Evolutionary conservation across 2,797 vertebrate genomes (phyloP).

Genomic region (Rhinatrema bivittatum): DNA sequence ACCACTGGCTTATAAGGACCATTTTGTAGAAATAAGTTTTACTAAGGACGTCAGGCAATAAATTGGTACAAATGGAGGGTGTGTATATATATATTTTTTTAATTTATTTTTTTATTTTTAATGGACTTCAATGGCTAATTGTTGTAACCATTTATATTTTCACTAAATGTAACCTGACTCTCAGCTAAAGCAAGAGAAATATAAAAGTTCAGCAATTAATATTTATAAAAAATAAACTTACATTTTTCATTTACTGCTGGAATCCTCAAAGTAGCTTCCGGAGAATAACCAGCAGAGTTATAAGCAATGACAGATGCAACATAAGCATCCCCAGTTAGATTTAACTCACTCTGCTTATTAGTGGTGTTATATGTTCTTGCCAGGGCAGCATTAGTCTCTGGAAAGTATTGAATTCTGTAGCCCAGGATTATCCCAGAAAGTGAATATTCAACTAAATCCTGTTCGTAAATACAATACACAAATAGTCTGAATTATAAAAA

Average conservation of each 20-base stretch:
- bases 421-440: conserved; percentile 32
- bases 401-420: conserved; percentile 46
- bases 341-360: conserved; percentile 11
- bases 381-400: conserved; percentile 21
- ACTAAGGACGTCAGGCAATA: too few relatives aligned
- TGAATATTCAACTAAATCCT: conserved; percentile 20
- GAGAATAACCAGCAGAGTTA: conserved; percentile 48
- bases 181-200: too few relatives aligned
- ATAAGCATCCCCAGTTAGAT: conserved; percentile 31
- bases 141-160: too few relatives aligned
- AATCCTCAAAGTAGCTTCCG: conserved; percentile 43
- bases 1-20: too few relatives aligned
- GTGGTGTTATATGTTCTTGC: conserved; percentile 9
- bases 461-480: neutral
- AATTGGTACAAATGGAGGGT: too few relatives aligned
- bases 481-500: neutral
- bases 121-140: too few relatives aligned
- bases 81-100: too few relatives aligned
- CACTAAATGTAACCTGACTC: too few relatives aligned
- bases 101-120: too few relatives aligned
- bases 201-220: too few relatives aligned
- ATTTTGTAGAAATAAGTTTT: too few relatives aligned
- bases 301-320: conserved; percentile 36
- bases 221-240: too few relatives aligned
- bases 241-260: conserved; percentile 42